phyloP scores from a whole-genome alignment of 2,113 vertebrate genomes.

The Microcebus jonahi region DNA sequence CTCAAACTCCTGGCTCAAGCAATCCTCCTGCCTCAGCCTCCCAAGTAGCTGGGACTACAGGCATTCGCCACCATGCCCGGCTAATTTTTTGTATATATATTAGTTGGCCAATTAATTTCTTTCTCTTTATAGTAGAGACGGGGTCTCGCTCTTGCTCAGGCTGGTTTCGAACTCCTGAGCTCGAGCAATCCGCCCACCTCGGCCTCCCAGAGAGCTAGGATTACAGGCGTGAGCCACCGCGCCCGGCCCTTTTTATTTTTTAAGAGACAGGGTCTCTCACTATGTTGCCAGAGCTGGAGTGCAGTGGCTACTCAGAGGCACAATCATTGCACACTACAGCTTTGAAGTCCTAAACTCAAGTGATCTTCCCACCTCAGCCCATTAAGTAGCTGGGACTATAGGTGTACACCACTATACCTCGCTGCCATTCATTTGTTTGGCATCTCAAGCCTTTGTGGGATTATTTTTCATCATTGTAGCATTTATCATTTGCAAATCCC shows the following conservation, averaged over 20 bases:
- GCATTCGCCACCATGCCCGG: too few relatives aligned
- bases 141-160: too few relatives aligned
- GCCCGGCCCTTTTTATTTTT: neutral
- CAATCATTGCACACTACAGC: neutral
- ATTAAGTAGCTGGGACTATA: neutral
- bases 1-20: too few relatives aligned
- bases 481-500: neutral
- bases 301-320: neutral
- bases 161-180: too few relatives aligned
- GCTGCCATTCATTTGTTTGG: neutral
- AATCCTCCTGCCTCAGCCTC: too few relatives aligned
- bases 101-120: too few relatives aligned
- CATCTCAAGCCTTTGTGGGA: neutral
- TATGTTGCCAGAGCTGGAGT: neutral
- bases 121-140: too few relatives aligned
- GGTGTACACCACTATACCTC: neutral
- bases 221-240: too few relatives aligned
- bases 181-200: too few relatives aligned
- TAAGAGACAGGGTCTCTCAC: neutral
- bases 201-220: too few relatives aligned
- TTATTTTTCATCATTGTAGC: neutral
- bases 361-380: neutral
- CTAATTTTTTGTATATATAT: too few relatives aligned
- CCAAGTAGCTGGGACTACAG: too few relatives aligned
- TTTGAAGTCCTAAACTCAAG: neutral